Conservation (phyloP, 2,113 vertebrate genomes). For the Cheilinus undulatus region DNA sequence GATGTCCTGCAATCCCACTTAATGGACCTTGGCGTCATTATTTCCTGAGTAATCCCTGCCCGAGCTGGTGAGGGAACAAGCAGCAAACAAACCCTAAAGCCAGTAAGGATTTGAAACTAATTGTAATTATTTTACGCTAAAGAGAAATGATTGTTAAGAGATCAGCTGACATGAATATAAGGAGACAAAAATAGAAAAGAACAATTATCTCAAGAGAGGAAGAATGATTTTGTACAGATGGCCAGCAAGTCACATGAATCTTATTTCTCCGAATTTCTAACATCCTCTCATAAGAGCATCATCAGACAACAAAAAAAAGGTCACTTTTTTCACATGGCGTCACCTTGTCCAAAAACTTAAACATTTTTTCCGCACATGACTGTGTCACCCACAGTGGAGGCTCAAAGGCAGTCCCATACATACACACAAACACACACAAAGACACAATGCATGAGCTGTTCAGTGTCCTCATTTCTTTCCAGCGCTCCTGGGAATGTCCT, state of each 20-base stretch:
- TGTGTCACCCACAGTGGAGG: slow-evolving; percentile 5
- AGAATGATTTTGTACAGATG: slow-evolving; percentile 22
- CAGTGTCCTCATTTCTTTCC: slow-evolving; percentile 66
- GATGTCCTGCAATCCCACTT: slow-evolving; percentile 81
- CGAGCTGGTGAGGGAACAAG: slow-evolving; percentile 62
- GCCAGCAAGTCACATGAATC: slow-evolving; percentile 48
- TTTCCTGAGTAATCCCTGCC: slow-evolving; percentile 81
- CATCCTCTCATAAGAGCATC: slow-evolving; percentile 46
- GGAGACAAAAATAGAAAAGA: slow-evolving; percentile 41
- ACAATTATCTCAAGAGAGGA: slow-evolving; percentile 36
- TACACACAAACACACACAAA: slow-evolving; percentile 25
- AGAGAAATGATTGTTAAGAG: slow-evolving; percentile 59
- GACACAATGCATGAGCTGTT: slow-evolving; percentile 54
- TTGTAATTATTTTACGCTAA: slow-evolving; percentile 61
- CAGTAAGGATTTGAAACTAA: slow-evolving; percentile 57
- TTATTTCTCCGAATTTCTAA: slow-evolving; percentile 48
- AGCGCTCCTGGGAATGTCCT: slow-evolving; percentile 71
- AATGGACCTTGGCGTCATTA: slow-evolving; percentile 83
- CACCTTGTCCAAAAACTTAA: neutral
- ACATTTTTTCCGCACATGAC: neutral
- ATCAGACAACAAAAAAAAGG: neutral
- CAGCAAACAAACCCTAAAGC: slow-evolving; percentile 73
- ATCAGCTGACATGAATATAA: slow-evolving; percentile 29
- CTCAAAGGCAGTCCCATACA: slow-evolving; percentile 5
- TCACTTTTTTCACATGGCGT: slow-evolving; percentile 8